Evolutionary conservation across 2,113 vertebrate species (phyloP).

Genomic region (Noturus placidus): DNA sequence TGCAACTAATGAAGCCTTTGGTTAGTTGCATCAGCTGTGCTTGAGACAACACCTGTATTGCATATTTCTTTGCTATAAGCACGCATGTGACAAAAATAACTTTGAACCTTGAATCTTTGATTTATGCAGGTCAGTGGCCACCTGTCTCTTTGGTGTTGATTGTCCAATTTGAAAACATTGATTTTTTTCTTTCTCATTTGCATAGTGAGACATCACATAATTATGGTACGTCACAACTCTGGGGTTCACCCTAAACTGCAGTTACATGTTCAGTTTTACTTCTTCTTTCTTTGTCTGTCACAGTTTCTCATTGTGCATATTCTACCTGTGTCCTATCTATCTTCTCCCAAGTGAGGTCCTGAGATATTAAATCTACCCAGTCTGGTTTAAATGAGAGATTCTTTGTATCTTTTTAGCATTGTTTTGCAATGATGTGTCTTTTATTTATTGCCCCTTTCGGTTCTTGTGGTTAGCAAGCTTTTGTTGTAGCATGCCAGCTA

Average conservation of each 20-base stretch:
- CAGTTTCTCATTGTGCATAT: neutral
- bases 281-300: neutral
- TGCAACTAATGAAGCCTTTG: too few species aligned
- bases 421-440: neutral
- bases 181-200: neutral
- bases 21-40: too few species aligned
- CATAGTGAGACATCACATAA: neutral
- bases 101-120: neutral
- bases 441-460: neutral
- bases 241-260: neutral
- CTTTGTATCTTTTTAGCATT: neutral
- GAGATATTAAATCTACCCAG: neutral
- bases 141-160: neutral
- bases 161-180: neutral
- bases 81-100: neutral
- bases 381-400: neutral
- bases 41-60: too few species aligned
- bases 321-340: neutral
- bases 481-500: conserved; percentile 3
- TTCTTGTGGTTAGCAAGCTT: conserved; percentile 4
- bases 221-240: neutral
- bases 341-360: neutral
- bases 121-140: neutral
- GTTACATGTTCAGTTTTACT: neutral
- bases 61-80: neutral